These are phyloP conservation scores for Upupa epops DNA, from an alignment of 2,113 vertebrate genomes.

Conservation along the genomic window DNA sequence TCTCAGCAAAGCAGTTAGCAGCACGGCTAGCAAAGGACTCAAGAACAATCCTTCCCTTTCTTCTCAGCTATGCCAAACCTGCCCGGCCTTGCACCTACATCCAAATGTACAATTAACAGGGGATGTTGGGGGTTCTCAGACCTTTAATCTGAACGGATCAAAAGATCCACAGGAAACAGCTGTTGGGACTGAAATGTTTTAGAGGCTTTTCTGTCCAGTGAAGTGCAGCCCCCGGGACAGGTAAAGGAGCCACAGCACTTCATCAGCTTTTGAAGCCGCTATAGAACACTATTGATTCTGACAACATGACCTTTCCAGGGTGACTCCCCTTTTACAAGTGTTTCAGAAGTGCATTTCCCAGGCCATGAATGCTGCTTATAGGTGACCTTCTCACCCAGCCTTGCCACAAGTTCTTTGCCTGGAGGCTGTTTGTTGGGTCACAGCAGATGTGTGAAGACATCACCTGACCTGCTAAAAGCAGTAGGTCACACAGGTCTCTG, in stretches of 20 bases:
- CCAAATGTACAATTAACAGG: background rate
- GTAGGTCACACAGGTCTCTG: background rate
- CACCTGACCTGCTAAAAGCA: background rate
- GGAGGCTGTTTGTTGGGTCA: background rate
- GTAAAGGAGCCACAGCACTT: background rate
- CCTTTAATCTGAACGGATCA: conserved; percentile 41
- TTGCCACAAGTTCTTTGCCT: background rate
- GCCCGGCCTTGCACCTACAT: background rate
- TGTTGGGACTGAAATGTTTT: background rate
- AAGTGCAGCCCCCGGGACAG: conserved; percentile 6
- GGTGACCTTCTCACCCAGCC: conserved; percentile 11
- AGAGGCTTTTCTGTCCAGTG: background rate
- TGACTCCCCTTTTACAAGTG: background rate
- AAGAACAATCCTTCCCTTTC: background rate
- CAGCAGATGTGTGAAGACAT: background rate
- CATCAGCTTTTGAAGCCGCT: background rate
- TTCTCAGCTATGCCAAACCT: background rate
- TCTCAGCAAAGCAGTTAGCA: background rate
- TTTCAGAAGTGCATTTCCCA: conserved; percentile 5
- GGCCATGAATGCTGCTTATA: background rate
- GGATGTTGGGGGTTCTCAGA: background rate
- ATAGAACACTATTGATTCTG: background rate
- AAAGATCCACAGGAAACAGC: background rate
- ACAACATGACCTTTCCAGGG: background rate
- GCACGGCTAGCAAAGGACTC: background rate